Percentiles rank a stretch among this genome's conserved stretches.
These are phyloP conservation scores for Lamellibrachia luymesi DNA, from an alignment of 1,140 invertebrate species.

Conservation along the genomic window DNA sequence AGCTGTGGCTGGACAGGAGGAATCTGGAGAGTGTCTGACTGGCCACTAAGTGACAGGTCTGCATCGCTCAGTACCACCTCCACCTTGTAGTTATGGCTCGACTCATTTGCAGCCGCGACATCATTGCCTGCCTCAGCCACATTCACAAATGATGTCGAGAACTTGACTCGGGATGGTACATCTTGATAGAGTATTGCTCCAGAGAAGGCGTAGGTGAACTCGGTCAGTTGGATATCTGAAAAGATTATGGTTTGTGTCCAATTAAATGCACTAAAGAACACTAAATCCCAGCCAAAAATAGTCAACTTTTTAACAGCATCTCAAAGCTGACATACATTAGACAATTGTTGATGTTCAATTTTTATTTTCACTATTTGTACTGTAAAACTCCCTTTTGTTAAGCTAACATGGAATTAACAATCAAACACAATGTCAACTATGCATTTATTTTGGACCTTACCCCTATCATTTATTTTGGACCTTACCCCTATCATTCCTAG, in stretches of 20 bases:
- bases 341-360: no score
- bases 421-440: no score
- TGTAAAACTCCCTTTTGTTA: no score
- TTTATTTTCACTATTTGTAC: no score
- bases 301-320: not conserved
- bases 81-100: not conserved
- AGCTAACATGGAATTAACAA: no score
- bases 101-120: not conserved
- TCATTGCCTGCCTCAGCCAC: not conserved
- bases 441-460: no score
- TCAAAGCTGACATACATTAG: no score
- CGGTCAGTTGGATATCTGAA: not conserved
- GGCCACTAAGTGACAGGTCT: not conserved
- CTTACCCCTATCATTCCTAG: no score
- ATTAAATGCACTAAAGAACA: not conserved
- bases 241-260: not conserved
- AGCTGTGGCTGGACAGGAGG: not conserved
- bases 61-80: not conserved
- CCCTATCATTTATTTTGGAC: no score
- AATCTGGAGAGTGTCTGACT: not conserved
- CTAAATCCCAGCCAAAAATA: not conserved
- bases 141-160: not conserved
- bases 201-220: not conserved
- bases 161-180: not conserved
- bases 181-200: not conserved